These are phyloP conservation scores for Drosophila kokeensis DNA, from an alignment of 2,888 invertebrate genomes.

Conservation along the genomic window DNA sequence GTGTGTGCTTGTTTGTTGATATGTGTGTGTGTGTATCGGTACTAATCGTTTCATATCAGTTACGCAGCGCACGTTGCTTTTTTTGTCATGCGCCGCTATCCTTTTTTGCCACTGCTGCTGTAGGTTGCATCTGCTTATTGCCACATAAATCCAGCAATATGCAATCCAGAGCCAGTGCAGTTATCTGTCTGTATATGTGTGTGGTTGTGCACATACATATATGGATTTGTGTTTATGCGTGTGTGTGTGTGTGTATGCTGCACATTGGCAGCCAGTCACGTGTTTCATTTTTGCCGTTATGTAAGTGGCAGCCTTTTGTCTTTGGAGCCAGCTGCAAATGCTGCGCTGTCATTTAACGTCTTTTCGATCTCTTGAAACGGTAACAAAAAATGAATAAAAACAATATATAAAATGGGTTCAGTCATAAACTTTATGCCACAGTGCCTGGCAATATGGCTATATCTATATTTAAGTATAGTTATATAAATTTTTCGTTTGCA, in stretches of 20 bases:
- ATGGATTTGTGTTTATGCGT: constrained; percentile 6
- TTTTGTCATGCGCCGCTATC: constrained; percentile 52
- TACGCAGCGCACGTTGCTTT: constrained; percentile 70
- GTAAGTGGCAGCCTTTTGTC: constrained; percentile 55
- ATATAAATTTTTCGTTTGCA: constrained; percentile 37
- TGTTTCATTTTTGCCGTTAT: constrained; percentile 70
- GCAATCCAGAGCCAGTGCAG: constrained; percentile 56
- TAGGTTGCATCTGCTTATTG: constrained; percentile 78
- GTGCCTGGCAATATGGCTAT: constrained; percentile 33
- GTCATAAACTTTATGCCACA: constrained; percentile 40
- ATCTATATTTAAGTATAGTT: constrained; percentile 31
- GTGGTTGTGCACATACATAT: constrained; percentile 6
- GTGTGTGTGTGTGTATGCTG: constrained; percentile 22
- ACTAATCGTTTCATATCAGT: constrained; percentile 77
- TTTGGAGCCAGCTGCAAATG: constrained; percentile 34
- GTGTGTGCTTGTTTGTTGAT: constrained; percentile 1
- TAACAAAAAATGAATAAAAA: constrained; percentile 19
- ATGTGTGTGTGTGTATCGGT: constrained; percentile 24
- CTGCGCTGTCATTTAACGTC: constrained; percentile 47
- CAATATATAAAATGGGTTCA: constrained; percentile 37
- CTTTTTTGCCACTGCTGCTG: constrained; percentile 38
- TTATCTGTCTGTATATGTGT: constrained; percentile 29
- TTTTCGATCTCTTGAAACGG: constrained; percentile 22
- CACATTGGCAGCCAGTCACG: constrained; percentile 57
- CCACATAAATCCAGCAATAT: constrained; percentile 76